A percentile compares a stretch with the other conserved stretches of the same genome.
phyloP scores from a whole-genome alignment of 2,113 vertebrate species.

The Oceanites oceanicus region DNA sequence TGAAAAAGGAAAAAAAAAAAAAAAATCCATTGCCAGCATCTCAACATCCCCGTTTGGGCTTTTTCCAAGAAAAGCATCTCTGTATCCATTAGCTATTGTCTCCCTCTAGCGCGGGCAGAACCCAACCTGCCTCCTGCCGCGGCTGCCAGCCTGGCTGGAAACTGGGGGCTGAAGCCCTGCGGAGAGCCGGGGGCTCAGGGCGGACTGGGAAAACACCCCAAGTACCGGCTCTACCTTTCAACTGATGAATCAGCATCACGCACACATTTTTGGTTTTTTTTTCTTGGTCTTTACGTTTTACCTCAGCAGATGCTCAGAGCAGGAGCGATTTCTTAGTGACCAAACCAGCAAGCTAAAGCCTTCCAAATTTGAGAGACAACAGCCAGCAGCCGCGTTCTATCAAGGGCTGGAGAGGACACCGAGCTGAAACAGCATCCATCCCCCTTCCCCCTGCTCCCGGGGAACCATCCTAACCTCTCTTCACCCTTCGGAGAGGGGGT shows the following conservation, averaged over 20 bases:
- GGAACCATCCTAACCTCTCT: background rate
- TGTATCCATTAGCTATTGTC: conserved; percentile 50
- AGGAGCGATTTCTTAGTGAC: background rate
- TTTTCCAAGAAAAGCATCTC: background rate
- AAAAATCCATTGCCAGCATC: background rate
- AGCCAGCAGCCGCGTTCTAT: background rate
- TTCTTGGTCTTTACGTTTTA: background rate
- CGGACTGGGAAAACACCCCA: rapidly evolving
- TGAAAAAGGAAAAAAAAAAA: background rate
- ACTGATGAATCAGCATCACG: background rate
- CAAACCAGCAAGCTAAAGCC: rapidly evolving
- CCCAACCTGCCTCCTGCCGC: background rate
- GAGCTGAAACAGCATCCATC: background rate
- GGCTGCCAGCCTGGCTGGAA: background rate
- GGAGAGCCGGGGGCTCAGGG: rapidly evolving
- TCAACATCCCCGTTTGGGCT: background rate
- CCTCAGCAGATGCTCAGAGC: background rate
- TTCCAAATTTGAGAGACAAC: rapidly evolving
- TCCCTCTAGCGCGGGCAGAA: conserved; percentile 58
- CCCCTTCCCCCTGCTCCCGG: background rate
- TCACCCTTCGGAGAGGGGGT: background rate
- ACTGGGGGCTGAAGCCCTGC: background rate
- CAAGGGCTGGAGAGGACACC: background rate
- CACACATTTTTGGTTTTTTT: too few species aligned
- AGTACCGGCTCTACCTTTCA: background rate